Base-by-base conservation (phyloP, 2,888 invertebrate species). In the Drymonia ruficornis region DNA sequence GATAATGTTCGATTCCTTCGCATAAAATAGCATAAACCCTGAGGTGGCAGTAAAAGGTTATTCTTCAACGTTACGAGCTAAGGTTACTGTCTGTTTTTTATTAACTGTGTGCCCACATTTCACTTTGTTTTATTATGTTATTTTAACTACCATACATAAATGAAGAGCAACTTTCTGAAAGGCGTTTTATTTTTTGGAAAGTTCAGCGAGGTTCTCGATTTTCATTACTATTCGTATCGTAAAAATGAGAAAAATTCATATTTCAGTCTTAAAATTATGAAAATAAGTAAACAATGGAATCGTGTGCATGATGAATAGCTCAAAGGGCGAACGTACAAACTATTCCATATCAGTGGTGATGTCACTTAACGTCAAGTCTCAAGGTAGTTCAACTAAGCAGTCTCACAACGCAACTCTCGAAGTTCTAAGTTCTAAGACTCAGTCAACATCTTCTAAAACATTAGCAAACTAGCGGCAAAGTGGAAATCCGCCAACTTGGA, bases 1-100 rank as follows among this genome's bases (percentile, higher is more conserved):
- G 28, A 28, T 28, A 28, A 28, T 28, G 7, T 28, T 28, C 28
- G 7, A 28, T 28, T 28, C 28, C 7, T 7, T 28, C n/a, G n/a
- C n/a, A n/a, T n/a, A n/a, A n/a, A n/a, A n/a, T 28, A 28, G 3
- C 3, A 28, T 28, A 28, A 28, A 28, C 28, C 28, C 28, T 42
- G 16, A 43, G 4, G 28, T n/a, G 28, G 28, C 7, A 28, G 7
- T 28, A 28, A 28, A 28, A 28, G 28, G 28, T 3, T 28, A 5
- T 28, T 28, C 28, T 5, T 28, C n/a, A n/a, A n/a, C n/a, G n/a
- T 9, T 9, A 31, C 31, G 11, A 31, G 43, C 40, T 57, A 42
- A 55, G 15, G 51, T 58, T 67, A 49, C 48, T 42, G n/a, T 43
- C 38, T 42, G 44, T 29, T 38, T 51, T 61, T 50, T 62, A 56